Evolutionary conservation across 2,888 invertebrate species (phyloP).

Genomic region (Suillia variegata): DNA sequence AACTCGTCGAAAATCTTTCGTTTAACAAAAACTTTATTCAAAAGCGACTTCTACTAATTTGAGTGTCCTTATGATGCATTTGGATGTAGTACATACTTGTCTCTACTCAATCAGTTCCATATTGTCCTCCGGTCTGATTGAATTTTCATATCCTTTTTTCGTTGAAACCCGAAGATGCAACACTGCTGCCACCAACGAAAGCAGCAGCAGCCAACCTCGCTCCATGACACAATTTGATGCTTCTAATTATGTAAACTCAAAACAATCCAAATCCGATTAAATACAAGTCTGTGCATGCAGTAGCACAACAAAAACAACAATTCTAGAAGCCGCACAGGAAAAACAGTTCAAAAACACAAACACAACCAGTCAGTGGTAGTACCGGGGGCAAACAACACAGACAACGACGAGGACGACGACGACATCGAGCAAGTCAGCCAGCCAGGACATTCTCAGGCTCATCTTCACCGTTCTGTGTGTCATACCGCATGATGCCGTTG

Average conservation of each 20-base stretch:
- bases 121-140: neutral
- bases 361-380: neutral
- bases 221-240: neutral
- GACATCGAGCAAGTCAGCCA: neutral
- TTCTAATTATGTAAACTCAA: neutral
- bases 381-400: too few species aligned
- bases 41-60: too few species aligned
- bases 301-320: slow-evolving; percentile 4
- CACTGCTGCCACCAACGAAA: neutral
- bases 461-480: neutral
- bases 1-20: too few species aligned
- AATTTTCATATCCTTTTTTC: slow-evolving; percentile 10
- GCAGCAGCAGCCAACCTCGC: neutral
- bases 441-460: neutral
- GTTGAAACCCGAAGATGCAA: too few species aligned
- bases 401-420: too few species aligned
- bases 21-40: too few species aligned
- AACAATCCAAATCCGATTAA: slow-evolving; percentile 46
- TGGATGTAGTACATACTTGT: too few species aligned
- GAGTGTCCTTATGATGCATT: too few species aligned
- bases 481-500: neutral
- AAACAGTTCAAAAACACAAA: neutral
- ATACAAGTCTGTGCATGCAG: slow-evolving; percentile 39
- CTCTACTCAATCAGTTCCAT: too few species aligned
- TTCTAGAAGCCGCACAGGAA: too few species aligned